Base-by-base conservation (phyloP, 1,140 invertebrate species). In the Araneus ventricosus region DNA sequence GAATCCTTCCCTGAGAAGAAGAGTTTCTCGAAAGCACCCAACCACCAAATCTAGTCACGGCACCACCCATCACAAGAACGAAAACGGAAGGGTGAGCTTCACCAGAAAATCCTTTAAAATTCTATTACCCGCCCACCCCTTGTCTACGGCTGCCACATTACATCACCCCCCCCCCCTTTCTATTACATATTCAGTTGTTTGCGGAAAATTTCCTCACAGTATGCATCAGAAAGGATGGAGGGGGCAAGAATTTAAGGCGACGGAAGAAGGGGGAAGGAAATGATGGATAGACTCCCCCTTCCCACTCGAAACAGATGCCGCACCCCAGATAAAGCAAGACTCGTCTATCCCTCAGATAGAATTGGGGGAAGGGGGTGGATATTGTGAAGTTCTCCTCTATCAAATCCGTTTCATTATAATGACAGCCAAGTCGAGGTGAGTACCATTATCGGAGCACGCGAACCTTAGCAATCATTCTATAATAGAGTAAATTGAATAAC, bases 151-250 rank as follows among this genome's bases (percentile, higher is more conserved):
- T 24, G 41, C 39, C 39, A 39, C 34, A 41, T 84, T 41, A 84
- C 80, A 41, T 84, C 22, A 52, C 39, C 30, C 0, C 0, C 17
- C 30, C 30, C 63, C 80, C 52, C n/a, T n/a, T 24, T 52, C 89
- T 59, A 67, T 91, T 91, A 84, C 89, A 91, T 91, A 91, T 91
- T 84, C 89, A 91, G 79, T 84, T 91, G 89, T 91, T 91, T 91
- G 89, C 45, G 79, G 52, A 91, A 91, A 91, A 91, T 91, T 84
- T 91, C 52, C 8, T 24, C 37, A 67, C 37, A 37, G 22, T 39
- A 22, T 41, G 37, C 61, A n/a, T 27, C n/a, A 89, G 63, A 17
- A 79, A 30, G 17, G 67, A 52, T 14, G 45, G 45, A 1, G 24
- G 70, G 27, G 20, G 67, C 14, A 10, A 45, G 45, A 88, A 52